Base-by-base conservation (phyloP, 1,140 invertebrate genomes). In the Geopemphigus sp. region DNA sequence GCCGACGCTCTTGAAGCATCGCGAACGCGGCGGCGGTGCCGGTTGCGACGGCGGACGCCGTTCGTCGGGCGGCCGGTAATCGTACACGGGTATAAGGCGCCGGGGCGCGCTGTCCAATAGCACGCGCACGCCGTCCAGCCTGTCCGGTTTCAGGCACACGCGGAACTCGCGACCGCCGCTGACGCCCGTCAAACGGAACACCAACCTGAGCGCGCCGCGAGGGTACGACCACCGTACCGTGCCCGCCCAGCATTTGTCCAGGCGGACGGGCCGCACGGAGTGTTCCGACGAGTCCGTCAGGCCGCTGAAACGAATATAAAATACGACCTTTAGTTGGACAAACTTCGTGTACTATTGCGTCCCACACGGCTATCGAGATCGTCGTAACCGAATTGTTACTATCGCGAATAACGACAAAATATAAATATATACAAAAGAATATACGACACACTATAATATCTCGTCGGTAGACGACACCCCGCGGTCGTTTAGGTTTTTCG, bases 91-190 rank as follows among this genome's bases (percentile, higher is more conserved):
- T 32, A 78, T 59, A 57, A 78, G 39, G 39, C 74, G 74, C 4
- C 74, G 57, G 1, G 57, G 74, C n/a, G 74, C 74, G 74, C 74
- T 50, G 56, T 78, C 74, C 32, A 78, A 15, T 4, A 78, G 39
- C 57, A 78, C 74, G 6, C 74, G 74, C 8, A 78, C 74, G 15
- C 74, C 74, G 57, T 78, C 74, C 39, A 78, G 56, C 57, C 74
- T 19, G 74, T 78, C 74, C n/a, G 74, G 74, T 50, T 78, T 78
- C 15, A 78, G 56, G 74, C 74, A 78, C n/a, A 78, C 74, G 32
- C 74, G 74, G 22, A 78, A 78, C 45, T 78, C 74, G 39, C 74
- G 74, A 15, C 74, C 74, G 6, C 74, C 74, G 39, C 57, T 50
- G 39, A 32, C 19, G 39, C 74, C 74, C 12, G 74, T 78, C 74